A percentile compares a stretch with the other conserved stretches of the same genome.
Evolutionary conservation across 2,888 invertebrate genomes (phyloP).

Genomic region (Synanthedon myopaeformis): DNA sequence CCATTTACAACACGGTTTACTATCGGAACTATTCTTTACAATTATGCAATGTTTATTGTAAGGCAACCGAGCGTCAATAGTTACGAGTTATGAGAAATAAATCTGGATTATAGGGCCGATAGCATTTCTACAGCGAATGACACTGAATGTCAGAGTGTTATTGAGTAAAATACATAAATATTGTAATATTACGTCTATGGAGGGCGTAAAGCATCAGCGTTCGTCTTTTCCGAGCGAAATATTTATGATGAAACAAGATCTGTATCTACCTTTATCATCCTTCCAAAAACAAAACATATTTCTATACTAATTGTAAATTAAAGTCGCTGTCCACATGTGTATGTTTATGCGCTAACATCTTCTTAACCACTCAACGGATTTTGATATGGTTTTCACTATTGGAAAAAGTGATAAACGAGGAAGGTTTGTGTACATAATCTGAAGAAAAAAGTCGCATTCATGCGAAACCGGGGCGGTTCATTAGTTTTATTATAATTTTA

Average conservation of each 20-base stretch:
- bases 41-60: slow-evolving; percentile 28
- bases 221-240: neutral
- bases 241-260: neutral
- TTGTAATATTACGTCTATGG: slow-evolving; percentile 3
- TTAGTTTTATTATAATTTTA: no score
- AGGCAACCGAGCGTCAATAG: slow-evolving; percentile 2
- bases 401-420: neutral
- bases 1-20: slow-evolving; percentile 11
- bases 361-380: neutral
- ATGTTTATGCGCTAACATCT: neutral
- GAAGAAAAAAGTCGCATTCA: no score
- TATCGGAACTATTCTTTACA: slow-evolving; percentile 21
- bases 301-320: neutral
- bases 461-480: no score
- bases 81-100: slow-evolving; percentile 26
- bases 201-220: neutral
- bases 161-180: slow-evolving; percentile 20
- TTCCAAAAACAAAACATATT: neutral
- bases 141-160: slow-evolving; percentile 19
- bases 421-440: no score
- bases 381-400: neutral
- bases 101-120: slow-evolving; percentile 23
- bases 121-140: slow-evolving; percentile 23
- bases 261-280: neutral
- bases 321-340: neutral